Base-by-base conservation (phyloP, 2,113 vertebrate genomes). In the Phyllopteryx taeniolatus region DNA sequence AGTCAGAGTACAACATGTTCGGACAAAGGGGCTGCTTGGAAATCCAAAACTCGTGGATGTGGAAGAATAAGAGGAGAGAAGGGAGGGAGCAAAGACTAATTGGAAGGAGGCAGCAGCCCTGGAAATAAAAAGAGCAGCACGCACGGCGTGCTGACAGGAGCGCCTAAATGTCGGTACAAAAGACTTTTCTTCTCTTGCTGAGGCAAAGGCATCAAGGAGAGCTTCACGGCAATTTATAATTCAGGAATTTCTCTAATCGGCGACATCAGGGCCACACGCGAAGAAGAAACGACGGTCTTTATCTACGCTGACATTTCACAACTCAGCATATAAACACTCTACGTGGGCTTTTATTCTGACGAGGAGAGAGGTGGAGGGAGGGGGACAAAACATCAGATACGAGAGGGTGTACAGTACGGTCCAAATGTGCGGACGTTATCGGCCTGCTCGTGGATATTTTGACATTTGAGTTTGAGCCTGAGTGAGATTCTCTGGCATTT, bases 381-480 rank as follows among this genome's bases (percentile, higher is more conserved):
- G 42, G 2, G 15, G 47, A 63, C 54, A 35, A 64, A 17, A 56
- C 12, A 49, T 39, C 11, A 54, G 31, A 17, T 43, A 19, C 39
- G 59, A 61, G 9, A 51, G n/a, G 7, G 33, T 20, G 31, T 14
- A 46, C 27, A 22, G 49, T 61, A 59, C 20, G 57, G 79, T 60
- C 76, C 17, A 53, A 63, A 66, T 5, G 8, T 64, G 70, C 70
- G 46, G 72, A 27, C 49, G 3, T 68, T 82, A 79, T 22, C 14
- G 14, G 9, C 11, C 76, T 72, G 75, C 77, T 71, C 1, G 19
- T n/a, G 70, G 54, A 72, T 68, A 54, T 54, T 70, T 22, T 86
- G 84, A 86, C 87, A 89, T 89, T 91, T 85, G 13, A 22, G 47
- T 78, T 43, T 54, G 57, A 66, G 73, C 56, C 2, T 22, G 20